A percentile compares a stretch with the other conserved stretches of the same genome.
phyloP scores from a whole-genome alignment of 2,113 vertebrate species.

The Sander vitreus region DNA sequence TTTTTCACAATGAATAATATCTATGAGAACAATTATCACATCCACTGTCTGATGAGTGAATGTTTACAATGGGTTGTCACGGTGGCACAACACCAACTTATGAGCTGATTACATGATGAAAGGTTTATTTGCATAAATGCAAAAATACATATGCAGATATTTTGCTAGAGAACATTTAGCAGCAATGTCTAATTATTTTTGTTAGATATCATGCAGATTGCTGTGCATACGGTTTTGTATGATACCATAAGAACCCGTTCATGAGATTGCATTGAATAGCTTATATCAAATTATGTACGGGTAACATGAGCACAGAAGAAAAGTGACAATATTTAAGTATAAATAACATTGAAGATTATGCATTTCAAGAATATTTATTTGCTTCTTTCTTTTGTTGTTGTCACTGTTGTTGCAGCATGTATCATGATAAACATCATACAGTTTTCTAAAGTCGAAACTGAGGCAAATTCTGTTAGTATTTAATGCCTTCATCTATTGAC shows the following conservation, averaged over 20 bases:
- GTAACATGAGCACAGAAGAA: not conserved
- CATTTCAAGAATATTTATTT: not conserved
- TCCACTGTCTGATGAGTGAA: slow-evolving; percentile 9
- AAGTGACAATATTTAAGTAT: not conserved
- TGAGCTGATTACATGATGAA: slow-evolving; percentile 12
- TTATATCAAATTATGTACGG: not conserved
- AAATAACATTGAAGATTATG: not conserved
- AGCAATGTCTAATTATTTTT: not conserved
- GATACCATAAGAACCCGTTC: too few species aligned
- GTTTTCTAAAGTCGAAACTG: not conserved
- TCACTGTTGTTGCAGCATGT: not conserved
- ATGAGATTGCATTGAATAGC: not conserved
- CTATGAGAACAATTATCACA: slow-evolving; percentile 23
- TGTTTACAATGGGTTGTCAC: slow-evolving; percentile 25
- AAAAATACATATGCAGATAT: not conserved
- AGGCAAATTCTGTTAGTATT: not conserved
- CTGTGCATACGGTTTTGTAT: too few species aligned
- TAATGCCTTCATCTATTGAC: not conserved
- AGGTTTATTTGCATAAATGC: slow-evolving; percentile 12
- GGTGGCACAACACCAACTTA: slow-evolving; percentile 9
- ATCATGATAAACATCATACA: not conserved
- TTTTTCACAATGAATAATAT: slow-evolving; percentile 34
- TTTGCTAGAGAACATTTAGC: not conserved
- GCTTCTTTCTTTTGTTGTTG: not conserved
- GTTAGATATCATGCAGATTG: too few species aligned